Base-by-base conservation (phyloP, 2,797 vertebrate species). In the Craterocephalus amniculus region DNA sequence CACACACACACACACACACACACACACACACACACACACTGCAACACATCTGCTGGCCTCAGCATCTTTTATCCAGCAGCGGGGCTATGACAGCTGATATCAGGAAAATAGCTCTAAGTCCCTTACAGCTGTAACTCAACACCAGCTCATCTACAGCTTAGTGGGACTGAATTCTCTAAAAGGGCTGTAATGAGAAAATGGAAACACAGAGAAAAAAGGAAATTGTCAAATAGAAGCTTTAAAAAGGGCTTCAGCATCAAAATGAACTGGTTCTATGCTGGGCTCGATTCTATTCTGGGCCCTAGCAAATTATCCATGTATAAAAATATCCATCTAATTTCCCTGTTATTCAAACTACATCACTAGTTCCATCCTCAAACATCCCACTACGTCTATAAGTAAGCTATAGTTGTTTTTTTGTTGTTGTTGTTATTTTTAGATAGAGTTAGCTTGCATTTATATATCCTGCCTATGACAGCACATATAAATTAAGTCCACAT, bases 1-100 rank as follows among this genome's bases (percentile, higher is more conserved):
- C 63, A 56, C 64, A 63, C 64, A 63, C 49, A 63, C 36, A 72
- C 68, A 70, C 74, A 63, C 63, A 56, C 64, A 63, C 64, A 63
- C 49, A 63, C 36, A n/a, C n/a, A 72, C 68, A 70, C 74, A 63
- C 63, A 56, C 64, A 63, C 64, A 63, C 49, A 63, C 36, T 22
- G 27, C 22, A 68, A 14, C 48, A 71, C 27, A 83, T 26, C 29
- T 87, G 82, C 88, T 86, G 76, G 68, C 66, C 83, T 90, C 89
- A 90, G 91, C 89, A 89, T 67, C 73, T 85, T 67, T 70, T 43
- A 76, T 54, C 66, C 71, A 69, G 70, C 72, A 60, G 67, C 58
- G 45, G 4, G 70, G 56, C 72, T 70, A 29, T 70, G 78, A 79
- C 76, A 79, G 80, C 79, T 68, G 70, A 83, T 75, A 79, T 74